Conservation (phyloP, 2,888 invertebrate genomes). For the Halictus ligatus region DNA sequence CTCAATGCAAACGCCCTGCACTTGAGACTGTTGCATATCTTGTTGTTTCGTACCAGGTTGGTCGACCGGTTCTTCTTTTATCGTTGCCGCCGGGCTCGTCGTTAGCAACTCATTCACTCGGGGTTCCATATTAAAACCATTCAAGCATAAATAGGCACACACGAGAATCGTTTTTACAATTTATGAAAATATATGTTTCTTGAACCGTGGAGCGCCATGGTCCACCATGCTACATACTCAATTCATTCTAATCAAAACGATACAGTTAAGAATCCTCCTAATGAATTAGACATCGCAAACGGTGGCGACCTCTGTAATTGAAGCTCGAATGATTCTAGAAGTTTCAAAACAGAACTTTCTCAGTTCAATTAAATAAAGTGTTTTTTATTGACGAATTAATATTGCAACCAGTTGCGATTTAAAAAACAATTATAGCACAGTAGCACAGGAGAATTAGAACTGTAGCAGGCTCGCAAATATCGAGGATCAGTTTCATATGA, state of each 20-base stretch:
- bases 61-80: constrained; percentile 80
- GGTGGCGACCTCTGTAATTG: constrained; percentile 17
- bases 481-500: too few relatives aligned
- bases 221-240: constrained; percentile 43
- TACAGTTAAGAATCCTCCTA: constrained; percentile 16
- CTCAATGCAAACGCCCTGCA: constrained; percentile 72
- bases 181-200: constrained; percentile 54
- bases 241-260: constrained; percentile 18
- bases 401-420: background rate
- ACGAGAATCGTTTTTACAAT: constrained; percentile 44
- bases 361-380: background rate
- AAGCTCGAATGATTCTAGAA: background rate
- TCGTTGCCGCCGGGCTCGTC: constrained; percentile 68
- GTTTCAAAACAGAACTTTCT: background rate
- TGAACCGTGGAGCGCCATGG: constrained; percentile 56
- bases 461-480: too few relatives aligned
- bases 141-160: background rate
- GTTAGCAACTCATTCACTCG: constrained; percentile 72
- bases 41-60: constrained; percentile 70
- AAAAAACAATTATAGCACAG: background rate
- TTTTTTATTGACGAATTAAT: background rate
- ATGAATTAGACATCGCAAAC: background rate
- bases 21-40: constrained; percentile 73
- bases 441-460: too few relatives aligned
- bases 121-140: constrained; percentile 67